These are phyloP conservation scores for Acromyrmex heyeri DNA, from an alignment of 1,140 invertebrate species.

Conservation along the genomic window DNA sequence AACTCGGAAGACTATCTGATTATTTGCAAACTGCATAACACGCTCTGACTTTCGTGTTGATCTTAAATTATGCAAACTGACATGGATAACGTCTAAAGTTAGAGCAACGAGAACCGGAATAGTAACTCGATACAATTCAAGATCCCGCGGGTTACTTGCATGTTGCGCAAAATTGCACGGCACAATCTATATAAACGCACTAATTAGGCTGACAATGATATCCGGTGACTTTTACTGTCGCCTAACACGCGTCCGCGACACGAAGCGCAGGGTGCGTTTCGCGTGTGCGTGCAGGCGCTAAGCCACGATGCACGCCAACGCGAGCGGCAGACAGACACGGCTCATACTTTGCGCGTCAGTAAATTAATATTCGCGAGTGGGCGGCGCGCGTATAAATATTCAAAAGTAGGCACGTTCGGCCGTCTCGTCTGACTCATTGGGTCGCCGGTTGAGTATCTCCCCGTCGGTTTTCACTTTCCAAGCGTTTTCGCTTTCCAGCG, in stretches of 20 bases:
- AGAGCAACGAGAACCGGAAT: neutral
- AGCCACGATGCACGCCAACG: slow-evolving; percentile 19
- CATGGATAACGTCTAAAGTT: neutral
- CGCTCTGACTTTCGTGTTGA: neutral
- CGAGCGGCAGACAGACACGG: slow-evolving; percentile 35
- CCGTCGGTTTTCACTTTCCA: slow-evolving; percentile 65
- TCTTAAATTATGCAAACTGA: slow-evolving; percentile 20
- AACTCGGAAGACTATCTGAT: neutral
- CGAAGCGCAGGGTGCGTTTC: neutral
- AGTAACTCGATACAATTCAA: slow-evolving; percentile 1
- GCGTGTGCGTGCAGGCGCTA: slow-evolving; percentile 28
- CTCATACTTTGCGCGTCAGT: slow-evolving; percentile 37
- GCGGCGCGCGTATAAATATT: slow-evolving; percentile 64
- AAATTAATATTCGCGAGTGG: slow-evolving; percentile 65
- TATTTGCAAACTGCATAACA: neutral
- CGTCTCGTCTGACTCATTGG: slow-evolving; percentile 58
- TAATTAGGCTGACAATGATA: slow-evolving; percentile 52
- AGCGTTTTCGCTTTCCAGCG: slow-evolving; percentile 60
- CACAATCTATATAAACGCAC: slow-evolving; percentile 24
- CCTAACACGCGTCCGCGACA: neutral
- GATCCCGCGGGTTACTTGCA: neutral
- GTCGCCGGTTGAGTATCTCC: slow-evolving; percentile 30
- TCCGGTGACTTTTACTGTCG: slow-evolving; percentile 30
- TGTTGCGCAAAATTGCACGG: slow-evolving; percentile 14
- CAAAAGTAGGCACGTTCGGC: slow-evolving; percentile 63